Conservation (phyloP, 2,888 invertebrate genomes). For the Drosophila emarginata region DNA sequence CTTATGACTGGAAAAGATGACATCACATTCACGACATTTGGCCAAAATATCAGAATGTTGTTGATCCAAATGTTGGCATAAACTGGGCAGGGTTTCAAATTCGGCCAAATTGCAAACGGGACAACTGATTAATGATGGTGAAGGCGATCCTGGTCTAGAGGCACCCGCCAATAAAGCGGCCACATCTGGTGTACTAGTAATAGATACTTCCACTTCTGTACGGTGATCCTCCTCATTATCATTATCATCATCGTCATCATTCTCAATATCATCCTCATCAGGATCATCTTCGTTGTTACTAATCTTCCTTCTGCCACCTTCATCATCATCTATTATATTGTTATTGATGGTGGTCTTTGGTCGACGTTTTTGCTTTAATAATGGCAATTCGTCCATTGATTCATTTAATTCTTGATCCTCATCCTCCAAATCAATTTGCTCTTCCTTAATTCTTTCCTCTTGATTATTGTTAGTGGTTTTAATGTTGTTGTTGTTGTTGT, state of each 20-base stretch:
- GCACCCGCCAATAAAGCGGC: conserved; percentile 59
- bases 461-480: conserved; percentile 20
- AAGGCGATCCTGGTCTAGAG: conserved; percentile 1
- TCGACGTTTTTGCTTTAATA: neutral
- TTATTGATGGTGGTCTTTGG: neutral
- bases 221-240: neutral
- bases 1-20: conserved; percentile 89
- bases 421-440: neutral
- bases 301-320: neutral
- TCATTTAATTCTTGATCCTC: conserved; percentile 16
- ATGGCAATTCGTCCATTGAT: neutral
- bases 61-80: conserved; percentile 87
- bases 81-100: conserved; percentile 84
- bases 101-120: conserved; percentile 86
- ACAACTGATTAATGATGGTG: conserved; percentile 82
- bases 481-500: conserved; percentile 60
- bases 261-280: neutral
- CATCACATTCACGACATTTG: conserved; percentile 89
- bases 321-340: neutral
- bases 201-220: conserved; percentile 34
- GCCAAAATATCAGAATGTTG: conserved; percentile 87
- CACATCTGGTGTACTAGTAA: conserved; percentile 66
- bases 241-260: conserved; percentile 24
- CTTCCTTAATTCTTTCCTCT: neutral
- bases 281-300: conserved; percentile 20